Evolutionary conservation across 2,797 vertebrate genomes (phyloP).

Genomic region (Botia kubotai): DNA sequence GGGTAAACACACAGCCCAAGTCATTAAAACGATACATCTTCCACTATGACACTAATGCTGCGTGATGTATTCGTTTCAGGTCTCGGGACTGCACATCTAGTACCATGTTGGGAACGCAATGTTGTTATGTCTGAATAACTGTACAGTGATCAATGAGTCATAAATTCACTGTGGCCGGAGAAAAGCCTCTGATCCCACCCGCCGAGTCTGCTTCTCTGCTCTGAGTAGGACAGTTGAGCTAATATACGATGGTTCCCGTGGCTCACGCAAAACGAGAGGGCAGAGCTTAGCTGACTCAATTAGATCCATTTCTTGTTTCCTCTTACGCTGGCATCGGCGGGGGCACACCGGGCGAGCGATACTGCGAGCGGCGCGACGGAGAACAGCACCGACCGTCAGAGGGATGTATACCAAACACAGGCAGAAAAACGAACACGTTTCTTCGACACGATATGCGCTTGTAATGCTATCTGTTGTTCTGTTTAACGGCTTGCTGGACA

Average conservation of each 20-base stretch:
- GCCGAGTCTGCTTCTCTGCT: background rate
- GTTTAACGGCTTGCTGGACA: constrained; percentile 33
- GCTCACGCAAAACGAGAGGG: constrained; percentile 29
- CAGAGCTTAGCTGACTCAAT: constrained; percentile 43
- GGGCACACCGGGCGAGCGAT: background rate
- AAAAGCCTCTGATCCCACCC: background rate
- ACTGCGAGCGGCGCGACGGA: constrained; percentile 30
- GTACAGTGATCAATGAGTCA: constrained; percentile 43
- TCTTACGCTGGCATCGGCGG: constrained; percentile 32
- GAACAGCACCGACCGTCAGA: constrained; percentile 38
- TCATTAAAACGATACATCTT: background rate
- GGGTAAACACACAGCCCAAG: background rate
- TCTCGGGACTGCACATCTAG: background rate
- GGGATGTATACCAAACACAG: constrained; percentile 66
- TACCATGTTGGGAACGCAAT: background rate
- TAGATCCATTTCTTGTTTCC: constrained; percentile 48
- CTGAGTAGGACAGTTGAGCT: constrained; percentile 1
- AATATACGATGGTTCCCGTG: constrained; percentile 16
- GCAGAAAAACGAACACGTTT: constrained; percentile 56
- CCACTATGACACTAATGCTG: background rate
- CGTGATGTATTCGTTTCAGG: no score
- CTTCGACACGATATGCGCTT: background rate
- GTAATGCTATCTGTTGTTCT: constrained; percentile 20
- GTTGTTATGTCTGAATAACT: constrained; percentile 14
- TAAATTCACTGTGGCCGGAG: constrained; percentile 14